phyloP scores from a whole-genome alignment of 2,888 invertebrate genomes.

The Desoria tigrina region DNA sequence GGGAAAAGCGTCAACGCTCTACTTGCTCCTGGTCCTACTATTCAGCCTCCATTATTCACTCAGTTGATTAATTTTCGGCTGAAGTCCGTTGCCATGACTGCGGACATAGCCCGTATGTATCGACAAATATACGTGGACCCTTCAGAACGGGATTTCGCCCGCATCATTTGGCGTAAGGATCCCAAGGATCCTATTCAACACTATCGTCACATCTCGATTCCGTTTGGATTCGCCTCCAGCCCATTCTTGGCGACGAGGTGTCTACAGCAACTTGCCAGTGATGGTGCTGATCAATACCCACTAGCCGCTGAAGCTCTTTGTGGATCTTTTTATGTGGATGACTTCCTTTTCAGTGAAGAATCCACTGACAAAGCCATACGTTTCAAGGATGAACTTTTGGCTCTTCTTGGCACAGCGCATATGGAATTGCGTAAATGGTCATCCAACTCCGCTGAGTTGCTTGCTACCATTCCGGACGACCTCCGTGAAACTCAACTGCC shows the following conservation, averaged over 20 bases:
- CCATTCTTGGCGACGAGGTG: slow-evolving; percentile 50
- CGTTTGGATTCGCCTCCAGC: slow-evolving; percentile 47
- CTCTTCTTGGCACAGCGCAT: slow-evolving; percentile 31
- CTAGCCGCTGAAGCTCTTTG: slow-evolving; percentile 56
- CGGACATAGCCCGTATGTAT: slow-evolving; percentile 55
- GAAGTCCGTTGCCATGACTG: slow-evolving; percentile 49
- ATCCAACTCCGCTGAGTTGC: slow-evolving; percentile 35
- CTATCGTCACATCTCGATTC: slow-evolving; percentile 48
- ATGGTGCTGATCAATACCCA: slow-evolving; percentile 48
- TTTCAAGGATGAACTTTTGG: slow-evolving; percentile 34
- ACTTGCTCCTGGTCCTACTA: slow-evolving; percentile 52
- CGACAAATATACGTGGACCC: slow-evolving; percentile 52
- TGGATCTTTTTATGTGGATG: slow-evolving; percentile 55
- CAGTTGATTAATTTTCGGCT: slow-evolving; percentile 54
- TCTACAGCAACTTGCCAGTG: slow-evolving; percentile 46
- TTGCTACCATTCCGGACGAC: slow-evolving; percentile 4
- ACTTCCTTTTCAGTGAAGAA: slow-evolving; percentile 50
- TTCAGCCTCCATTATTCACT: slow-evolving; percentile 53
- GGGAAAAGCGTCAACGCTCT: slow-evolving; percentile 54
- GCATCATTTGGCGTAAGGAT: slow-evolving; percentile 51
- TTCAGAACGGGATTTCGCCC: slow-evolving; percentile 47
- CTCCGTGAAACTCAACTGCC: slow-evolving; percentile 8
- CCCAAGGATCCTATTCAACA: slow-evolving; percentile 32
- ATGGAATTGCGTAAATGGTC: slow-evolving; percentile 52
- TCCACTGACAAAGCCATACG: slow-evolving; percentile 38